phyloP scores from a whole-genome alignment of 2,797 vertebrate genomes.

The Ctenosaura bakeri region DNA sequence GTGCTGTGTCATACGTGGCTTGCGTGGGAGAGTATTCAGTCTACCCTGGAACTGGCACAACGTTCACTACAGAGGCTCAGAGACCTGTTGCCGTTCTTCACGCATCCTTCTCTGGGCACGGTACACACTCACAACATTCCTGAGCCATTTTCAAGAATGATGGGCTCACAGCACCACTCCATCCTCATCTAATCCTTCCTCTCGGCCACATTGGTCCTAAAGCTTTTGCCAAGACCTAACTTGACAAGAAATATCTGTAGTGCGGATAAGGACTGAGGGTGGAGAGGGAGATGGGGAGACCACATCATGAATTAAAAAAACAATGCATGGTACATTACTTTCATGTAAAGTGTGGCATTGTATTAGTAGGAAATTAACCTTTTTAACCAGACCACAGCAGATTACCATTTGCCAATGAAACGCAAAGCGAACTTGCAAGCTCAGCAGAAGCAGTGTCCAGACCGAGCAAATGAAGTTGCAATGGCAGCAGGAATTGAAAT shows the following conservation, averaged over 20 bases:
- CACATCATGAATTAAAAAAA: conserved; percentile 2
- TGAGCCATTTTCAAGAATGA: too few species aligned
- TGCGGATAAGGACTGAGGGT: too few species aligned
- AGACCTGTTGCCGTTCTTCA: too few species aligned
- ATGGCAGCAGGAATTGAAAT: conserved; percentile 60
- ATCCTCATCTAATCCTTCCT: too few species aligned
- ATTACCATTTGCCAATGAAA: conserved; percentile 57
- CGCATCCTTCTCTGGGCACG: neutral
- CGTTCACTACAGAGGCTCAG: neutral
- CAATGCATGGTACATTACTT: neutral
- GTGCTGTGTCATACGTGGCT: neutral
- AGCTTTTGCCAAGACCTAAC: too few species aligned
- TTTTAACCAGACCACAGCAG: conserved; percentile 42
- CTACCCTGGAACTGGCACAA: too few species aligned
- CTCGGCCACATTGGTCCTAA: too few species aligned
- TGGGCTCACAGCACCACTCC: too few species aligned
- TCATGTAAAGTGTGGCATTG: neutral
- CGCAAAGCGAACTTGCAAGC: conserved; percentile 54
- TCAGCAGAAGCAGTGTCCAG: conserved; percentile 60
- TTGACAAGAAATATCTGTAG: too few species aligned
- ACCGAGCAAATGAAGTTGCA: conserved; percentile 60
- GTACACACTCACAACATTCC: neutral
- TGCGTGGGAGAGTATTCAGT: too few species aligned
- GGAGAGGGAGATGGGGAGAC: neutral
- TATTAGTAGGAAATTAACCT: conserved; percentile 12